Base-by-base conservation (phyloP, 2,113 vertebrate species). In the Monopterus albus region DNA sequence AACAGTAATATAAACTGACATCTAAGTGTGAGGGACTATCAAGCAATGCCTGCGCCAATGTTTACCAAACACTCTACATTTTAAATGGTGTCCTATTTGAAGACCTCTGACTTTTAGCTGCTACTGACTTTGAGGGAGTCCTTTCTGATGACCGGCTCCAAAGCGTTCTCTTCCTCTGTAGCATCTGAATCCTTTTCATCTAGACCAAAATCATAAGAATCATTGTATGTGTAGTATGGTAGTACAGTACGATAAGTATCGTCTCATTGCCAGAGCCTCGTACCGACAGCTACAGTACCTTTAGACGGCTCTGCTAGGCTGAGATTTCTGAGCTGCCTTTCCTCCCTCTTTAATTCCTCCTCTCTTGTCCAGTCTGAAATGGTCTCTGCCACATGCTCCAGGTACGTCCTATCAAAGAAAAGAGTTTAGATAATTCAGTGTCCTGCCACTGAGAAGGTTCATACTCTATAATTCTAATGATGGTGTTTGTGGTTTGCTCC, bases 311-410 rank as follows among this genome's bases (percentile, higher is more conserved):
- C 79, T 9, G 53, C 0, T 6, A 72, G 64, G 38, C 45, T 82
- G 53, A 43, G 23, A 15, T 65, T 31, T 49, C 50, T 28, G 57
- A 75, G 28, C n/a, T 38, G 71, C 8, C 85, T 53, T 12, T 4
- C 21, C 50, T 94, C 91, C 63, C 87, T 91, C 62, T 94, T 93
- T 12, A 40, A 81, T 85, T 96, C 95, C 82, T 96, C 95, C 39
- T 90, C 84, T 78, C 61, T 89, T 3, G 90, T 84, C 97, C 96
- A 98, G 0, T 95, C 92, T 65, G 91, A 87, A 73, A 98, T 88
- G 13, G 53, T 92, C 5, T 87, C 72, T 5, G 95, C 93, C 55
- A 98, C 94, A 53, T 96, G 77, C 84, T 97, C 94, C 36, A 98
- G 87, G 75, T 97, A 99, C 64, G 63, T 95, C 79, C 98, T 94